phyloP scores from a whole-genome alignment of 2,113 vertebrate species.

The Trogon melanurus region DNA sequence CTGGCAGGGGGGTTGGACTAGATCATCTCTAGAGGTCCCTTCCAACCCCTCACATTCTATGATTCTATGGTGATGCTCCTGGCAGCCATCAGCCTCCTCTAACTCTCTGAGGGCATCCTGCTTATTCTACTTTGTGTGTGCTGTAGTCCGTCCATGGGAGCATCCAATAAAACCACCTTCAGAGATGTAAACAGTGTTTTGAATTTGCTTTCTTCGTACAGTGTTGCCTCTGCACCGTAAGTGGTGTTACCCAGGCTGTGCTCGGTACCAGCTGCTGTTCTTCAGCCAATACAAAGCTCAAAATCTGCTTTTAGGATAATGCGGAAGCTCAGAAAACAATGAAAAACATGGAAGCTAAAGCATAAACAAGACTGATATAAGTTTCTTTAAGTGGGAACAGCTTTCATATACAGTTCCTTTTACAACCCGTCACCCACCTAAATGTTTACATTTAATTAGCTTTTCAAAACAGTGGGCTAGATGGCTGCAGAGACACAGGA shows the following conservation, averaged over 20 bases:
- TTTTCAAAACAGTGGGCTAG: not conserved
- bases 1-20: too few species aligned
- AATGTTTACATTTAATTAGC: slow-evolving; percentile 26
- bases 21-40: too few species aligned
- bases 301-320: not conserved
- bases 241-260: not conserved
- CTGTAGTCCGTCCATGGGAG: not conserved
- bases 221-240: accelerated
- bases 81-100: not conserved
- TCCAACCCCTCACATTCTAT: too few species aligned
- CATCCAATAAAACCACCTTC: not conserved
- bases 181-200: not conserved
- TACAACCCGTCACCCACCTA: not conserved
- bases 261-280: not conserved
- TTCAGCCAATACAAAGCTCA: not conserved
- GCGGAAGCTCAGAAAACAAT: not conserved
- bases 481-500: not conserved
- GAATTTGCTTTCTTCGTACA: not conserved
- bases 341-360: not conserved
- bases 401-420: not conserved
- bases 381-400: not conserved
- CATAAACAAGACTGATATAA: not conserved
- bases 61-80: not conserved
- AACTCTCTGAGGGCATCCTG: not conserved
- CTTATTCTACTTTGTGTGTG: not conserved